phyloP scores from a whole-genome alignment of 2,113 vertebrate genomes.

The Pheucticus melanocephalus region DNA sequence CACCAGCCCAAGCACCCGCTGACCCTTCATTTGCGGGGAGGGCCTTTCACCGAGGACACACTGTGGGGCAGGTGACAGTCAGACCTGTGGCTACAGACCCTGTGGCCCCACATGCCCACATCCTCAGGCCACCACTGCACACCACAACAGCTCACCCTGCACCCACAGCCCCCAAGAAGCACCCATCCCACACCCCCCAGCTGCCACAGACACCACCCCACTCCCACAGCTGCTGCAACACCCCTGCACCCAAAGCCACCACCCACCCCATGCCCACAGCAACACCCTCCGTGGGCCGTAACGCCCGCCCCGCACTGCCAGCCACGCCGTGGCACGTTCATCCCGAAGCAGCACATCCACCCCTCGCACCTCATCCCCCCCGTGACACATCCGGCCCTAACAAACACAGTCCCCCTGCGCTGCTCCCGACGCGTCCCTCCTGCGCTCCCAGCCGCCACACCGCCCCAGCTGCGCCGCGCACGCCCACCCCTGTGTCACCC shows the following conservation, averaged over 20 bases:
- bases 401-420: background rate
- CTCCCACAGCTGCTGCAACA: background rate
- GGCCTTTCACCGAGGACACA: rapidly evolving
- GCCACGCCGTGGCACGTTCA: background rate
- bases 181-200: no score
- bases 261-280: background rate
- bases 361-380: background rate
- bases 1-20: rapidly evolving
- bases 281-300: rapidly evolving
- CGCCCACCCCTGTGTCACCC: background rate
- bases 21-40: background rate
- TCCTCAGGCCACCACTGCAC: background rate
- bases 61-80: background rate
- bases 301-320: rapidly evolving
- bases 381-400: background rate
- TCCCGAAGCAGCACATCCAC: background rate
- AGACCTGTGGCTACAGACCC: background rate
- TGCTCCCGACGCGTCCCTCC: rapidly evolving
- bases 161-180: rapidly evolving
- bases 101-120: rapidly evolving
- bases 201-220: background rate
- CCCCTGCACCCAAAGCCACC: background rate
- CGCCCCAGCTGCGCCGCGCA: rapidly evolving
- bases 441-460: background rate
- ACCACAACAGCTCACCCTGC: background rate